phyloP scores from a whole-genome alignment of 35 echinoderm and acorn worm species.

The Nesometra sesokonis region DNA sequence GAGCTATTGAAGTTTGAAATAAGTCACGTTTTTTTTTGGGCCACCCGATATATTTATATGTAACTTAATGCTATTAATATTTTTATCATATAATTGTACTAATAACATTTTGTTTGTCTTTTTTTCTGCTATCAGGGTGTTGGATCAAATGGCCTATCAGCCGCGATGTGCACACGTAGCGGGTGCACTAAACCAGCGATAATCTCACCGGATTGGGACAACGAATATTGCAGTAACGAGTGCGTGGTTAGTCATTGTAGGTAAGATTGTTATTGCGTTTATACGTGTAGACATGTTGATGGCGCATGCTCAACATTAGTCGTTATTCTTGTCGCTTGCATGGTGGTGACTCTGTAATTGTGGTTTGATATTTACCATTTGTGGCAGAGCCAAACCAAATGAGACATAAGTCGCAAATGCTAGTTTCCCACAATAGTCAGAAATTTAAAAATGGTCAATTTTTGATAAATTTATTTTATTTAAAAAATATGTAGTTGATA shows the following conservation, averaged over 20 bases:
- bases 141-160: slow-evolving; percentile 23
- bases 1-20: too few relatives aligned
- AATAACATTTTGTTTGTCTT: slow-evolving; percentile 3
- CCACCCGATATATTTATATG: too few relatives aligned
- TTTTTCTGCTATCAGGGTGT: slow-evolving; percentile 10
- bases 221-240: slow-evolving; percentile 94
- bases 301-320: background rate
- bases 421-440: too few relatives aligned
- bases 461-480: too few relatives aligned
- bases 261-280: slow-evolving; percentile 19
- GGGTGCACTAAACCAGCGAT: slow-evolving; percentile 75
- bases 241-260: slow-evolving; percentile 99
- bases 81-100: too few relatives aligned
- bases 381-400: too few relatives aligned
- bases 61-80: too few relatives aligned
- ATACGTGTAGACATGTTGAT: background rate
- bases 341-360: background rate
- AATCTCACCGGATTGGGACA: slow-evolving; percentile 83
- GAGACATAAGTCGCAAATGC: too few relatives aligned
- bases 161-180: slow-evolving; percentile 62
- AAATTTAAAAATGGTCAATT: too few relatives aligned
- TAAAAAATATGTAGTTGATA: too few relatives aligned
- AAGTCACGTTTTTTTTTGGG: too few relatives aligned
- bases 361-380: too few relatives aligned
- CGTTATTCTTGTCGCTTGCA: background rate